Evolutionary conservation across 2,113 vertebrate species (phyloP).

Genomic region (Riparia riparia): DNA sequence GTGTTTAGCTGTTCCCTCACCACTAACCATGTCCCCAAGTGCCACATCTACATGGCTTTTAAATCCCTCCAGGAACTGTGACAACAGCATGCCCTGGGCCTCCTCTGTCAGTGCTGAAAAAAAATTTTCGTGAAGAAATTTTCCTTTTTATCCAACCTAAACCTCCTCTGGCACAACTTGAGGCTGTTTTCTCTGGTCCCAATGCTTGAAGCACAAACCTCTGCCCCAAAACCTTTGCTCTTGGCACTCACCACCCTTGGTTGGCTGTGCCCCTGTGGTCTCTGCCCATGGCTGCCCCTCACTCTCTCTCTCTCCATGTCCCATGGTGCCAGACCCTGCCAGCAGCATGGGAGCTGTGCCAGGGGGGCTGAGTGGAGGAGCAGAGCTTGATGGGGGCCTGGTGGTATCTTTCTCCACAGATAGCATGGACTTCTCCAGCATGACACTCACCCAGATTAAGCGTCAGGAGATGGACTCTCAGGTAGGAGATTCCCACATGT

Average conservation of each 20-base stretch:
- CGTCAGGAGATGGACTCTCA: slow-evolving; percentile 97
- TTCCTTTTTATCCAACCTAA: not conserved
- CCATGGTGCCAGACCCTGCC: not conserved
- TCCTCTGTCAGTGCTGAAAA: not conserved
- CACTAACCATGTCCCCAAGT: not conserved
- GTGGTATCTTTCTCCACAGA: slow-evolving; percentile 74
- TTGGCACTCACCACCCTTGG: rapidly evolving
- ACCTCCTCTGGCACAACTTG: not conserved
- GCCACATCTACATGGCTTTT: not conserved
- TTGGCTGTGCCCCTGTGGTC: not conserved
- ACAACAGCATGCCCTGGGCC: not conserved
- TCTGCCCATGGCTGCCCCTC: not conserved
- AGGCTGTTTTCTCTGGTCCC: not conserved
- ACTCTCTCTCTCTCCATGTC: not conserved
- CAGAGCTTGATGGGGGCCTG: rapidly evolving
- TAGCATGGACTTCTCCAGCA: slow-evolving; percentile 94
- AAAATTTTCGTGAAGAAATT: not conserved
- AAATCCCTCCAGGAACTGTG: not conserved
- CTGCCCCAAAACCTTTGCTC: not conserved
- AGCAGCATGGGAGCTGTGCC: rapidly evolving
- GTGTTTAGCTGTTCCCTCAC: not conserved
- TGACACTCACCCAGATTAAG: slow-evolving; percentile 97
- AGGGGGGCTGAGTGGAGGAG: rapidly evolving
- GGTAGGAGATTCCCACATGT: slow-evolving; percentile 70
- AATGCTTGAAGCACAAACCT: not conserved